Evolutionary conservation across 1,140 invertebrate species (phyloP).

Genomic region (Drosophila santomea): DNA sequence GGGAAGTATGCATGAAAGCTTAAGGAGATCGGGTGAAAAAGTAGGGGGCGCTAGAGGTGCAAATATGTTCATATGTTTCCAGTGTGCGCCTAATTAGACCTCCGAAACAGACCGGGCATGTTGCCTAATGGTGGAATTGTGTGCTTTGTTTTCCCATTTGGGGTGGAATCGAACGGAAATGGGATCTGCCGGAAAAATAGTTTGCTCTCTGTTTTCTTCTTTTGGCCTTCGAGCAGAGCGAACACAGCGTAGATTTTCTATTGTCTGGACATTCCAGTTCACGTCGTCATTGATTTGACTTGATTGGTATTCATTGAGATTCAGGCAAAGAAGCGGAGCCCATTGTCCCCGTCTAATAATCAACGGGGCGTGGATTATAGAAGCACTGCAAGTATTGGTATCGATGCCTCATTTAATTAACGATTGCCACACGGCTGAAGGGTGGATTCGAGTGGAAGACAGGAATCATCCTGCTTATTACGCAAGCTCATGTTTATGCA

Average conservation of each 20-base stretch:
- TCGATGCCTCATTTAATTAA: constrained; percentile 79
- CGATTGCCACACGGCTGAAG: constrained; percentile 34
- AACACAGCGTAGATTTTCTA: background rate
- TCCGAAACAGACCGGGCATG: background rate
- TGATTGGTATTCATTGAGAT: constrained; percentile 37
- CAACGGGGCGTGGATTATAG: constrained; percentile 42
- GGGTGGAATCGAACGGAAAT: constrained; percentile 22
- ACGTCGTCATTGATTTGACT: constrained; percentile 6
- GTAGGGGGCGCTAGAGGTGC: background rate
- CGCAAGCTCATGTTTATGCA: constrained; percentile 63
- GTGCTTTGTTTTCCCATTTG: constrained; percentile 31
- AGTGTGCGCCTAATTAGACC: constrained; percentile 64
- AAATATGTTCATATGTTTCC: constrained; percentile 34
- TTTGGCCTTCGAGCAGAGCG: background rate
- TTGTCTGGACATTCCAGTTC: constrained; percentile 28
- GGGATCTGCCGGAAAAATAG: constrained; percentile 10
- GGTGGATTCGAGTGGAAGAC: constrained; percentile 11
- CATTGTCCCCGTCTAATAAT: constrained; percentile 27
- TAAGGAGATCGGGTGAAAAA: constrained; percentile 12
- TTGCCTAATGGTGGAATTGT: constrained; percentile 15
- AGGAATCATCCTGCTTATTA: constrained; percentile 52
- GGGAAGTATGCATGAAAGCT: background rate
- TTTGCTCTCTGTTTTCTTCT: background rate
- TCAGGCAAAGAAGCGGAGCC: constrained; percentile 10
- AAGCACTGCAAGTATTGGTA: constrained; percentile 39